phyloP scores from a whole-genome alignment of 92 coral and sea anemone species.

The Palythoa heliodiscus region DNA sequence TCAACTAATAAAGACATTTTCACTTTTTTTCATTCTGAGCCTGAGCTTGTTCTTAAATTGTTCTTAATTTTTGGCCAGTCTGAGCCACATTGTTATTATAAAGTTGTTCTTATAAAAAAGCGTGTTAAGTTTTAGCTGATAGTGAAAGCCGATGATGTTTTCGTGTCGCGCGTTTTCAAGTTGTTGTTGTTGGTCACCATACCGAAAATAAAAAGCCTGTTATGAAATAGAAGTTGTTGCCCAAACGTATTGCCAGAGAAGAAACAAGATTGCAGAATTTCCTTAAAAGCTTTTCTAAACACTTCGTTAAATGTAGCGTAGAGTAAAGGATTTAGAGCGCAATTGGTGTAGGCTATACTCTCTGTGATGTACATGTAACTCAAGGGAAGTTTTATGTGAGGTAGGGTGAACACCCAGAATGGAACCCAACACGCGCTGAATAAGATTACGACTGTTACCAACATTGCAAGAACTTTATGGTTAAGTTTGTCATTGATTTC shows the following conservation, averaged over 20 bases:
- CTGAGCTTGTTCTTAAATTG: too few relatives aligned
- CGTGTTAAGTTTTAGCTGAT: not conserved
- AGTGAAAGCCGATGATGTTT: not conserved
- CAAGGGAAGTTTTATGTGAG: not conserved
- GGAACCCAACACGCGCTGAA: slow-evolving; percentile 33
- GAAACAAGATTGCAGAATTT: slow-evolving; percentile 16
- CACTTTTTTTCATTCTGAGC: too few relatives aligned
- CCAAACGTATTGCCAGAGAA: not conserved
- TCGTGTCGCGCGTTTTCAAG: not conserved
- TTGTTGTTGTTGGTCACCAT: not conserved
- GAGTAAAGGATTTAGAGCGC: slow-evolving; percentile 24
- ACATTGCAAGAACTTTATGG: slow-evolving; percentile 5
- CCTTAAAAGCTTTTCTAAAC: slow-evolving; percentile 35
- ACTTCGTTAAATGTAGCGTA: slow-evolving; percentile 18
- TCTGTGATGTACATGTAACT: not conserved
- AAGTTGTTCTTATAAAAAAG: too few relatives aligned
- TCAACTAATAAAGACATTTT: too few relatives aligned
- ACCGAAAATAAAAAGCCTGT: slow-evolving; percentile 12
- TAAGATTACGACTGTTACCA: slow-evolving; percentile 21
- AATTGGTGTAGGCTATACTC: slow-evolving; percentile 23
- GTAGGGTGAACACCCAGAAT: slow-evolving; percentile 28
- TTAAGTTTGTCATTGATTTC: slow-evolving; percentile 36
- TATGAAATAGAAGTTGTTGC: not conserved
- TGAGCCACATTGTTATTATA: too few relatives aligned
- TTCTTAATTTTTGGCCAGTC: too few relatives aligned